phyloP scores from a whole-genome alignment of 2,113 vertebrate species.

The Mesitornis unicolor region DNA sequence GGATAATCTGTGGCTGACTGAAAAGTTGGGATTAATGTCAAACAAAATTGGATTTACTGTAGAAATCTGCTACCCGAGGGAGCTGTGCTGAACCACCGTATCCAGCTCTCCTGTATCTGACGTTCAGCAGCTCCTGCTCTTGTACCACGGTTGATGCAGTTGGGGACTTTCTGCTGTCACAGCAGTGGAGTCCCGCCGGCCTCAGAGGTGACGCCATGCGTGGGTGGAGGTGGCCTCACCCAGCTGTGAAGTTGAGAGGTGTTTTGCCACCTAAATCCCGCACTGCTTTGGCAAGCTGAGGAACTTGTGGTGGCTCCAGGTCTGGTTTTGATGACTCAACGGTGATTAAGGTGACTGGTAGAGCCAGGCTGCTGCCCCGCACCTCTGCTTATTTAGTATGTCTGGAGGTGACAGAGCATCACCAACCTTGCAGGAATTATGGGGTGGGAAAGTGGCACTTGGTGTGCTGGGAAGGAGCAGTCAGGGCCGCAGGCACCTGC shows the following conservation, averaged over 20 bases:
- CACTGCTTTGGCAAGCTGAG: rapidly evolving
- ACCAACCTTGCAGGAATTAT: not conserved
- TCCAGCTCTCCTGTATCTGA: not conserved
- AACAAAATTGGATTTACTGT: slow-evolving; percentile 28
- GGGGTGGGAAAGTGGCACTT: not conserved
- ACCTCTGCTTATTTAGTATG: not conserved
- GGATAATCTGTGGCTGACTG: not conserved
- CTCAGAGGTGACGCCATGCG: rapidly evolving
- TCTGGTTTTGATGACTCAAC: not conserved
- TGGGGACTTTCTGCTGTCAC: not conserved
- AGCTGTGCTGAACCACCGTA: rapidly evolving
- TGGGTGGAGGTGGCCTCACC: not conserved
- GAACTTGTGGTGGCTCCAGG: rapidly evolving
- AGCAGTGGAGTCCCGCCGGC: rapidly evolving
- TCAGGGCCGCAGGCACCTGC: rapidly evolving
- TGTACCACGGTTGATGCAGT: rapidly evolving
- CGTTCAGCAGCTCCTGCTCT: not conserved
- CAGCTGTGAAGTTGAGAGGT: rapidly evolving
- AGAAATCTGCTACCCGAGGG: not conserved
- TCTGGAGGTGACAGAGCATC: not conserved
- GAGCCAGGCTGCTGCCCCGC: not conserved
- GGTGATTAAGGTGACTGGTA: not conserved
- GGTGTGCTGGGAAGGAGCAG: not conserved
- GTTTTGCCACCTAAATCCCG: rapidly evolving
- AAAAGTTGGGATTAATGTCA: slow-evolving; percentile 13